These are phyloP conservation scores for Pseudocheirus occidentalis DNA, from an alignment of 2,797 vertebrate species.

Conservation along the genomic window DNA sequence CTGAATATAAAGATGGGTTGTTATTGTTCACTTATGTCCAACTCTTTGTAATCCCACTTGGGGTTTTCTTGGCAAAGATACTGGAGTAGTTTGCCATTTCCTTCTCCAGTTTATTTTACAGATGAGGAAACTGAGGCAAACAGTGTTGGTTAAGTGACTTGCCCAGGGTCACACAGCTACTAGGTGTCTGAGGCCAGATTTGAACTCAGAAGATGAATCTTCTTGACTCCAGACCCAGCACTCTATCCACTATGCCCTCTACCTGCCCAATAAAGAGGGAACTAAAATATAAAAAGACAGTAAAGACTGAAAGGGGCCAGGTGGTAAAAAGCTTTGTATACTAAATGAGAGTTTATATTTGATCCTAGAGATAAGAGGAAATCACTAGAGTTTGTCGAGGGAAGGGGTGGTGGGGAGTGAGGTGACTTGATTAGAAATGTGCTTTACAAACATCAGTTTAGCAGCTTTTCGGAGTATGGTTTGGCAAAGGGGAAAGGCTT, in stretches of 20 bases:
- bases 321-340: background rate
- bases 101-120: background rate
- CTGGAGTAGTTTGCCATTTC: background rate
- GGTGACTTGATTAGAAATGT: background rate
- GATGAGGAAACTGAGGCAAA: slow-evolving; percentile 1
- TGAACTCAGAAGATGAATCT: background rate
- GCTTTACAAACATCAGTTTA: background rate
- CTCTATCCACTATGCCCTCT: background rate
- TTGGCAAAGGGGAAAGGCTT: background rate
- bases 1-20: background rate
- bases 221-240: no score
- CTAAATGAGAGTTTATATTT: background rate
- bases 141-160: background rate
- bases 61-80: background rate
- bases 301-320: background rate
- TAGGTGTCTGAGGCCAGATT: background rate
- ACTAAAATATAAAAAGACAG: background rate
- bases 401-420: background rate
- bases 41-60: background rate
- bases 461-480: background rate
- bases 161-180: background rate
- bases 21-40: background rate
- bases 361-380: background rate
- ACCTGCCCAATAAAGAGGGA: background rate
- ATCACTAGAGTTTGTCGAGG: background rate